Evolutionary conservation across 2,113 vertebrate species (phyloP).

Genomic region (Thalassoma bifasciatum): DNA sequence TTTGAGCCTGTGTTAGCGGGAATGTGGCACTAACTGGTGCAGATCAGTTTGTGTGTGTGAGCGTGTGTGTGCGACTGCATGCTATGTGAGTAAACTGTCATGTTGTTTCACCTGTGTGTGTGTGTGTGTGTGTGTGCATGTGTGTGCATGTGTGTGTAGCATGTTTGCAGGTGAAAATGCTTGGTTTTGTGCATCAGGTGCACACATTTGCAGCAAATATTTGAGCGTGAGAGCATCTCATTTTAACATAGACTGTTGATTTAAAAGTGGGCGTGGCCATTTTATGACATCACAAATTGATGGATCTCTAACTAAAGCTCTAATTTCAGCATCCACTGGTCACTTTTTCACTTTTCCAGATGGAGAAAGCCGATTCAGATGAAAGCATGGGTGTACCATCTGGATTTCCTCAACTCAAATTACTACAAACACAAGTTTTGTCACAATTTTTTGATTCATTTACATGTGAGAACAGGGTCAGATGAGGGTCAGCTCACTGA

Average conservation of each 20-base stretch:
- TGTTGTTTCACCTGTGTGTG: conserved; percentile 4
- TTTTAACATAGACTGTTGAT: neutral
- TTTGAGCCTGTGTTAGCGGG: neutral
- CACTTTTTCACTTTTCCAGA: no score
- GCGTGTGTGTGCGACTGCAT: conserved; percentile 1
- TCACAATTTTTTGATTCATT: no score
- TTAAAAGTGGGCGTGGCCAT: neutral
- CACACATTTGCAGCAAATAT: neutral
- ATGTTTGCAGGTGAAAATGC: neutral
- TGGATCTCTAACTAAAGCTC: no score
- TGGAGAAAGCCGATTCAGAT: no score
- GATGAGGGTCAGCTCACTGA: no score
- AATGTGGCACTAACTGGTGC: neutral
- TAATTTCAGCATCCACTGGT: no score
- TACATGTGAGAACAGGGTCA: no score
- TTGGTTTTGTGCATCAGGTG: neutral
- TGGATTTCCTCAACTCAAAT: no score
- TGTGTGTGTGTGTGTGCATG: neutral
- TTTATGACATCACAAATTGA: no score
- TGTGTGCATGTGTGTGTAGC: conserved; percentile 1
- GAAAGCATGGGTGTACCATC: no score
- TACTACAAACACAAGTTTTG: no score
- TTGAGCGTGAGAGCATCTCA: neutral
- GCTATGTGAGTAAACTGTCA: conserved; percentile 8
- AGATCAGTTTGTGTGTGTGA: neutral